These are phyloP conservation scores for Dasysyrphus tricinctus DNA, from an alignment of 2,888 invertebrate genomes.

Conservation along the genomic window DNA sequence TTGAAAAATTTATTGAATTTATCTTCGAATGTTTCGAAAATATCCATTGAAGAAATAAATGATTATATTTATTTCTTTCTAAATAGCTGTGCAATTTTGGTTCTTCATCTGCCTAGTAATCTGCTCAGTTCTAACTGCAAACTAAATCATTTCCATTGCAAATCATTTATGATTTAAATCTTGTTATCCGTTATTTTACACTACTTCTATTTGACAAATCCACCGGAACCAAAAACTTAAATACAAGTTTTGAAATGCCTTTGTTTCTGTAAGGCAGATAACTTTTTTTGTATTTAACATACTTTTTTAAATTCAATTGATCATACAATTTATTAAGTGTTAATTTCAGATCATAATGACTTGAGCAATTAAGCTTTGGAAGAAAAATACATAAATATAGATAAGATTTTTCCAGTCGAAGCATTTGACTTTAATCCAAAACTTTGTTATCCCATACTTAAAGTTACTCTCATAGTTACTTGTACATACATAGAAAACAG, in stretches of 20 bases:
- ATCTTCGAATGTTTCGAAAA: too few species aligned
- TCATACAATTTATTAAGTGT: not conserved
- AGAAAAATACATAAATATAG: not conserved
- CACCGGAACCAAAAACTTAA: not conserved
- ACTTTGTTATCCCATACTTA: not conserved
- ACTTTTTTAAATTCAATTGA: not conserved
- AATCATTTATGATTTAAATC: not conserved
- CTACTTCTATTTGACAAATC: not conserved
- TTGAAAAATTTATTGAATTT: not conserved
- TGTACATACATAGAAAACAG: not conserved
- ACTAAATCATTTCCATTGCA: not conserved
- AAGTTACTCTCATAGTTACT: not conserved
- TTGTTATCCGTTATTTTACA: not conserved
- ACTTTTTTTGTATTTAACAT: not conserved
- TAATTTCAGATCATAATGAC: not conserved
- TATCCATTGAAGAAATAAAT: too few species aligned
- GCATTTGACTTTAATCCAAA: not conserved
- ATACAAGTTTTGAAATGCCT: not conserved
- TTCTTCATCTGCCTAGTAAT: too few species aligned
- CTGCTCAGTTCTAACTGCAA: too few species aligned
- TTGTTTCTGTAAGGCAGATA: not conserved
- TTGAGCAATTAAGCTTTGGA: not conserved
- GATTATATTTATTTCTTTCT: too few species aligned
- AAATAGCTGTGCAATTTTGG: too few species aligned
- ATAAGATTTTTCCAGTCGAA: not conserved